Evolutionary conservation across 2,113 vertebrate genomes (phyloP), one percentile per base, ranked within the genome.

Genomic region (Triplophysa siluroides): DNA sequence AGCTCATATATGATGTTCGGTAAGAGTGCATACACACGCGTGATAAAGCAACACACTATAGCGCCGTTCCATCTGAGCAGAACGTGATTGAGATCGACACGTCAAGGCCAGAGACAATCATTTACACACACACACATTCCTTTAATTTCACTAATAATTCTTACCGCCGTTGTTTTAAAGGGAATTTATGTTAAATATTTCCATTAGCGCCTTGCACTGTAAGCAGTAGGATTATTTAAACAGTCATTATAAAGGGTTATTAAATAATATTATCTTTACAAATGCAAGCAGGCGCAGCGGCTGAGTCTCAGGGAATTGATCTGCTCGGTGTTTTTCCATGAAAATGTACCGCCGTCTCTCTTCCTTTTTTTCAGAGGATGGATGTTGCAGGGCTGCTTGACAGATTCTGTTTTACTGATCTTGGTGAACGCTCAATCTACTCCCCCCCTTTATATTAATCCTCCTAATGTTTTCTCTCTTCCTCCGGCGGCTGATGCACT

Each of bases 361-460:
- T 52, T 7, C 24, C 76, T 71, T 71, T 54, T 64, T 54, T 54
- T 58, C 60, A 33, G n/a, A 63, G 54, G 58, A 47, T 64, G 45
- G 45, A 78, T 78, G 69, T 80, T 62, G 56, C 63, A 54, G 64
- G 76, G 68, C 63, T 82, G 73, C 72, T 76, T 82, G 78, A 82
- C 74, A 85, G 83, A 85, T 83, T 72, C 75, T 81, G 70, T 86
- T 87, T 85, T 81, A 85, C 84, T 81, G 76, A 78, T 82, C 81
- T 85, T 66, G n/a, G 63, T 70, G 68, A 72, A 74, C 41, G 52
- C 29, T 74, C 61, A 58, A 85, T 87, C 81, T 83, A 78, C 81
- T 77, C 19, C 47, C 45, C 19, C 47, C 54, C 74, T 71, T 71
- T 71, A 66, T 74, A 81, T 84, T 85, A 88, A 87, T 86, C 78